Evolutionary conservation across 2,888 invertebrate species (phyloP).

Genomic region (Cecidostiba fungosa): DNA sequence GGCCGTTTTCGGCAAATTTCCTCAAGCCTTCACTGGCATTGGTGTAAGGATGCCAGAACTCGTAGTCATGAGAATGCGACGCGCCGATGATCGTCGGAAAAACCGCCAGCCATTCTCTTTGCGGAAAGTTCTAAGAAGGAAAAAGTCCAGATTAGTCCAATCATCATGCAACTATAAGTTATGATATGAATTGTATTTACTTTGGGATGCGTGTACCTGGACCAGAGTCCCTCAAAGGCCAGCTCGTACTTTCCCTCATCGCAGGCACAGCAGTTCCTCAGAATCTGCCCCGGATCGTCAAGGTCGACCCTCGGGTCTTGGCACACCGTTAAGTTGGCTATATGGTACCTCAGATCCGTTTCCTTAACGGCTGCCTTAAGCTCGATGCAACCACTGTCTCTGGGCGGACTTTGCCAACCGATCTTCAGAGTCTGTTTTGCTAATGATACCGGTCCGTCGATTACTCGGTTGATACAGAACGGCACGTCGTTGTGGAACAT

Average conservation of each 20-base stretch:
- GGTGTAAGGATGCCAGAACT: slow-evolving; percentile 95
- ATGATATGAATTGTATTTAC: too few species aligned
- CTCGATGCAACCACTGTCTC: slow-evolving; percentile 52
- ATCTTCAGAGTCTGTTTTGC: slow-evolving; percentile 48
- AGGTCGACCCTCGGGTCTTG: slow-evolving; percentile 85
- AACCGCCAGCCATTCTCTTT: slow-evolving; percentile 56
- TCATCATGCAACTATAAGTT: background rate
- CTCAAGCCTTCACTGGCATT: slow-evolving; percentile 94
- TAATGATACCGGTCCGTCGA: slow-evolving; percentile 54
- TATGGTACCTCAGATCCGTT: slow-evolving; percentile 58
- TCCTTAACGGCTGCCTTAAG: slow-evolving; percentile 56
- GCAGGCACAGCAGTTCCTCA: slow-evolving; percentile 92
- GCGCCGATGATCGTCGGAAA: slow-evolving; percentile 92
- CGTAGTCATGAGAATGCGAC: slow-evolving; percentile 92
- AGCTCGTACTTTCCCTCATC: slow-evolving; percentile 97
- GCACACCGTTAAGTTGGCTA: slow-evolving; percentile 83
- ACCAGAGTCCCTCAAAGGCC: slow-evolving; percentile 96
- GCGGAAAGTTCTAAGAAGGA: slow-evolving; percentile 88
- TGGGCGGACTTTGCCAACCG: slow-evolving; percentile 61
- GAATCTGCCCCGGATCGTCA: slow-evolving; percentile 80
- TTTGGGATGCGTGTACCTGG: slow-evolving; percentile 96
- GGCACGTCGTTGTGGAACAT: slow-evolving; percentile 54
- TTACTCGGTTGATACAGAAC: slow-evolving; percentile 55
- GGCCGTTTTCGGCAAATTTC: slow-evolving; percentile 94
- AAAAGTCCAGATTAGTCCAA: background rate